phyloP scores from a whole-genome alignment of 2,888 invertebrate species.

The Graphium colonna region DNA sequence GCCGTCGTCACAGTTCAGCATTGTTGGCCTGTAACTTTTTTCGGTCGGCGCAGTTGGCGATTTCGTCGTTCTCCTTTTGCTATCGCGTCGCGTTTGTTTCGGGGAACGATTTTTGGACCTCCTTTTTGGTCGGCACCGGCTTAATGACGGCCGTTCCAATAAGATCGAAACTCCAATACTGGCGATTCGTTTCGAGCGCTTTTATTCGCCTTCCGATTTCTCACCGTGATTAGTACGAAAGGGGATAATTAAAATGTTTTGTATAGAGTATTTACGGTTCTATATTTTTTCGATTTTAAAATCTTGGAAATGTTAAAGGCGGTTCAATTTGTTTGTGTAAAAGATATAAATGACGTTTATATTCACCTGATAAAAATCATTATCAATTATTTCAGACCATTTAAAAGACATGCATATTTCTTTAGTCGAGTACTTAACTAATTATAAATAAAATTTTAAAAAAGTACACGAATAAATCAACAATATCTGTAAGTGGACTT shows the following conservation, averaged over 20 bases:
- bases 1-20: conserved; percentile 47
- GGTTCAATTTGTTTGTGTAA: no score
- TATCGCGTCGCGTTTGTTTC: conserved; percentile 33
- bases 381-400: no score
- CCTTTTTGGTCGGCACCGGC: conserved; percentile 22
- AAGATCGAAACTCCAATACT: conserved; percentile 12
- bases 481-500: no score
- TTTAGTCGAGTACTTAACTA: no score
- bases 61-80: conserved; percentile 36
- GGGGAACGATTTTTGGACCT: conserved; percentile 30
- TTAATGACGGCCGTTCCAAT: conserved; percentile 21
- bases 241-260: neutral
- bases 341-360: no score
- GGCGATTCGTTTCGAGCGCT: neutral
- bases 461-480: no score
- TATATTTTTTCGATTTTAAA: no score
- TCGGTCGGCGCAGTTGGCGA: conserved; percentile 47
- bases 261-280: no score
- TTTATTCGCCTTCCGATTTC: neutral
- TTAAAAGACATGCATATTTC: no score
- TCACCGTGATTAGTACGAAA: neutral
- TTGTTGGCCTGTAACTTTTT: conserved; percentile 47
- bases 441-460: no score
- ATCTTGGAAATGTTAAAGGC: no score
- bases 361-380: no score